Percentiles rank a stretch among this genome's conserved stretches.
These are phyloP conservation scores for Lycodopsis pacificus DNA, from an alignment of 2,797 vertebrate genomes.

Conservation along the genomic window DNA sequence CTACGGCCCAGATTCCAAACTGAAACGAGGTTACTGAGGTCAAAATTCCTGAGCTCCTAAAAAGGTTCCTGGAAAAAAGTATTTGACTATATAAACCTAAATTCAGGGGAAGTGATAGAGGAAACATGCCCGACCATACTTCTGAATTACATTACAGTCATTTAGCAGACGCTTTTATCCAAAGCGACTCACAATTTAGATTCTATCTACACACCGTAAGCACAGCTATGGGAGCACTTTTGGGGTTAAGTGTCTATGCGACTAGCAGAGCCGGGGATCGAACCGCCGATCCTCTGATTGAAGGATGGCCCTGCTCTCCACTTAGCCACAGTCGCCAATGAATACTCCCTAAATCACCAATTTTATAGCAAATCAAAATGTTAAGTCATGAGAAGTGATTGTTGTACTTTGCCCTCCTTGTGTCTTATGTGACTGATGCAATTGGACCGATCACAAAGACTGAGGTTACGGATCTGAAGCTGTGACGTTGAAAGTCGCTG, in stretches of 20 bases:
- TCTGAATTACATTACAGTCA: background rate
- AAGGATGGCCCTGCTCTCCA: too few species aligned
- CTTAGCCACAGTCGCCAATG: too few species aligned
- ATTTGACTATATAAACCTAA: background rate
- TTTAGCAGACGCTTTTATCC: too few species aligned
- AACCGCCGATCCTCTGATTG: too few species aligned
- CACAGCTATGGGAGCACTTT: too few species aligned
- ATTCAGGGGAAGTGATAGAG: background rate
- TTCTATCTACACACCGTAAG: too few species aligned
- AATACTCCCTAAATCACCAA: background rate
- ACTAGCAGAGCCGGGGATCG: too few species aligned
- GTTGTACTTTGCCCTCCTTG: background rate
- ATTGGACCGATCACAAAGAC: background rate
- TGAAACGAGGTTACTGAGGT: background rate
- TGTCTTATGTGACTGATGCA: background rate
- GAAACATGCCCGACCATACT: background rate
- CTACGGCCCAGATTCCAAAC: background rate
- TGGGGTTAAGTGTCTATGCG: too few species aligned
- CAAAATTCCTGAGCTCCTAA: conserved; percentile 10
- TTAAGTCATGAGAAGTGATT: background rate
- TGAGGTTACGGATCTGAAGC: background rate
- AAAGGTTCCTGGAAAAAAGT: background rate
- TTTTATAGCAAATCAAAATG: background rate
- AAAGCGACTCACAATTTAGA: too few species aligned
- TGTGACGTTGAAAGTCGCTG: background rate